These are phyloP conservation scores for Troides aeacus DNA, from an alignment of 2,888 invertebrate species.

Conservation along the genomic window DNA sequence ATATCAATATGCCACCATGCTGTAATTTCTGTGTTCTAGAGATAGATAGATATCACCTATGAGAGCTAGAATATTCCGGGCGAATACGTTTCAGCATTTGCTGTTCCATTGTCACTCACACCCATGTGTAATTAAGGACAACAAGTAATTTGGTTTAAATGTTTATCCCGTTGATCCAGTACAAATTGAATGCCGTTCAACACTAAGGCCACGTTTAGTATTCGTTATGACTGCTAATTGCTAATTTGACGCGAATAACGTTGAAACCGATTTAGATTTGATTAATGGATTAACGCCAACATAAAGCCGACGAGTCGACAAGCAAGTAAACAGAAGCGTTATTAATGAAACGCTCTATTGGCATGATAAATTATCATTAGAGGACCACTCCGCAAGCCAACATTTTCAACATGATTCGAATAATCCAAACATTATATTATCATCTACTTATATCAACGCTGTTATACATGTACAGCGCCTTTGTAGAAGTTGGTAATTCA, in stretches of 20 bases:
- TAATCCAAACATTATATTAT: not conserved
- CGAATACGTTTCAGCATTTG: too few species aligned
- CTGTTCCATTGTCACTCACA: too few species aligned
- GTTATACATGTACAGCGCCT: not conserved
- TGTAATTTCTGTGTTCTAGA: too few species aligned
- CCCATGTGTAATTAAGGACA: not conserved
- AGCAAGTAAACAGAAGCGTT: conserved; percentile 23
- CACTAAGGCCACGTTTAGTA: conserved; percentile 20
- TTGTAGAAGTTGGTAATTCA: not conserved
- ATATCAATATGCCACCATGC: too few species aligned
- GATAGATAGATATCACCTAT: too few species aligned
- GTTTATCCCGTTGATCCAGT: conserved; percentile 7
- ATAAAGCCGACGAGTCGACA: conserved; percentile 28
- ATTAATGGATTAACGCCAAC: conserved; percentile 26
- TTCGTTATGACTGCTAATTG: conserved; percentile 28
- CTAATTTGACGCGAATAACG: conserved; percentile 23
- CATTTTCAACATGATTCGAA: not conserved
- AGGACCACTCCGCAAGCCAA: conserved; percentile 7
- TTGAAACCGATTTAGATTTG: conserved; percentile 18
- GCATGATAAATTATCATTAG: conserved; percentile 24
- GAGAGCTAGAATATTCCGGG: too few species aligned
- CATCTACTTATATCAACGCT: not conserved
- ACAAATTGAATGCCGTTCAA: conserved; percentile 10
- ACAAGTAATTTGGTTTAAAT: not conserved
- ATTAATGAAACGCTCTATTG: conserved; percentile 24